Base-by-base conservation (phyloP, 2,888 invertebrate genomes). In the Tenthredo notha region DNA sequence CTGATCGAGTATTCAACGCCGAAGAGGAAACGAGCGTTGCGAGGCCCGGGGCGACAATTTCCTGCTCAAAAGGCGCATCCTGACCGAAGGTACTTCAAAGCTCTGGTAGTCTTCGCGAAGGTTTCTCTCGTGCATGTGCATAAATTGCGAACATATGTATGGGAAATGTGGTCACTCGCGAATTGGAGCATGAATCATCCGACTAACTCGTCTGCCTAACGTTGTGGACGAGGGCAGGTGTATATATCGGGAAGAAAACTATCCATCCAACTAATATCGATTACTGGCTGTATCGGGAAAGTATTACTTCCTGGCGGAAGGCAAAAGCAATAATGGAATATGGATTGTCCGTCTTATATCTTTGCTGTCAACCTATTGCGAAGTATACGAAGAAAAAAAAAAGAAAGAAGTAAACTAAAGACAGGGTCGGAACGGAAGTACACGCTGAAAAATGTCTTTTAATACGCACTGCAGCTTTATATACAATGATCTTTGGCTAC, bases 51-150 rank as follows among this genome's bases (percentile, higher is more conserved):
- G 80, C 80, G 80, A 80, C 80, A 80, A 80, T 80, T 80, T 80
- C 80, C 80, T 80, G 80, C 80, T 80, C 80, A 80, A 80, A 80
- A 61, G 80, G 61, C 80, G 80, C 80, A 80, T 80, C 80, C 80
- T 80, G 80, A 37, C 80, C 80, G 40, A 61, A 61, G 80, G 80
- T 80, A 80, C 33, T 61, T 80, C 80, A 80, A 80, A 80, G 80
- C 80, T 61, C 61, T 21, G 61, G 50, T 61, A 80, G 80, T 77
- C 37, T 61, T 80, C 80, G 21, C 61, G 58, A 37, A 25, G 37
- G 58, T 29, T 50, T 50, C 37, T 37, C 61, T 58, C 18, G 29
- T 80, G 29, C 58, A 21, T 61, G 61, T 80, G 80, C 80, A 29
- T 61, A 40, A 40, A 61, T 78, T 15, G 25, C 37, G 40, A 40